Evolutionary conservation across 1,140 invertebrate genomes (phyloP).

Genomic region (Lasioglossum baleicum): DNA sequence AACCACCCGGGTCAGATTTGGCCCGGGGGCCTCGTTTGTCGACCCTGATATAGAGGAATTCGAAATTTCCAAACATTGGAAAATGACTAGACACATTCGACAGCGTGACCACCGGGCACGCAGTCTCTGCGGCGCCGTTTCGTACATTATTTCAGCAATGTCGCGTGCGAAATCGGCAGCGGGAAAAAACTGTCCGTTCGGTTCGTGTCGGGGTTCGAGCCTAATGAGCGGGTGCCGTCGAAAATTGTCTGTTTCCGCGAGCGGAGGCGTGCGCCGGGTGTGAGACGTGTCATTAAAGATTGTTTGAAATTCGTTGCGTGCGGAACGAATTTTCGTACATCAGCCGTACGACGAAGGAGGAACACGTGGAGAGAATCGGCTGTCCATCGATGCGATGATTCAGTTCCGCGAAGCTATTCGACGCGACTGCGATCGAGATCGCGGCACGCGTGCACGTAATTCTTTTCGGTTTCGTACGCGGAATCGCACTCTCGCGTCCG

Average conservation of each 20-base stretch:
- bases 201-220: slow-evolving; percentile 13
- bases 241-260: slow-evolving; percentile 38
- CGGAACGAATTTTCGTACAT: slow-evolving; percentile 31
- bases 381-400: slow-evolving; percentile 55
- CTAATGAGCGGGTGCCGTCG: slow-evolving; percentile 23
- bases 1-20: too few species aligned
- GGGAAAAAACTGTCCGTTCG: slow-evolving; percentile 15
- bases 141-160: not conserved
- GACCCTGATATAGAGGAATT: not conserved
- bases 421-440: slow-evolving; percentile 48
- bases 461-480: slow-evolving; percentile 22
- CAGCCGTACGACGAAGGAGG: slow-evolving; percentile 4
- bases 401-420: slow-evolving; percentile 48
- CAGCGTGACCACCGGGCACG: too few species aligned
- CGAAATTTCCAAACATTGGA: too few species aligned
- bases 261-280: not conserved
- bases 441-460: slow-evolving; percentile 34
- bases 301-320: slow-evolving; percentile 58
- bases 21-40: too few species aligned
- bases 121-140: slow-evolving; percentile 1
- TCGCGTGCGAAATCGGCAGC: not conserved
- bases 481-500: not conserved
- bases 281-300: slow-evolving; percentile 57
- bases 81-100: too few species aligned
- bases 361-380: slow-evolving; percentile 29